Evolutionary conservation across 2,113 vertebrate species (phyloP).

Genomic region (Pimephales promelas): DNA sequence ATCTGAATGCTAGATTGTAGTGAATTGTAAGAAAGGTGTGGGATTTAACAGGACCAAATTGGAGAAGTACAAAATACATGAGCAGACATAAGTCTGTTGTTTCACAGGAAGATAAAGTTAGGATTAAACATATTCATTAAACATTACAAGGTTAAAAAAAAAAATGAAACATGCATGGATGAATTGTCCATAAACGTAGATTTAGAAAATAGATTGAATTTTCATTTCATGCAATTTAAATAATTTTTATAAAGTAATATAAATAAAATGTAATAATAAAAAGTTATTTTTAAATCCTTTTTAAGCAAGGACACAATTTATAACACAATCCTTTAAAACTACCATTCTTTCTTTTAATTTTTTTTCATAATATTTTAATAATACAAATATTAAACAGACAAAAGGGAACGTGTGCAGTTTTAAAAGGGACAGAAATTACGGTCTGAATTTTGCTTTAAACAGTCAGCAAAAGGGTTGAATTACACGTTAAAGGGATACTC

Average conservation of each 20-base stretch:
- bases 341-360: neutral
- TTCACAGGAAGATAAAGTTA: neutral
- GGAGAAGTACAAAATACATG: neutral
- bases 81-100: neutral
- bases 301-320: neutral
- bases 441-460: no score
- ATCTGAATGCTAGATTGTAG: neutral
- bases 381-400: neutral
- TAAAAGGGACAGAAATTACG: no score
- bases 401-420: neutral
- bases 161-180: neutral
- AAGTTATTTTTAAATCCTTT: no score
- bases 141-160: neutral
- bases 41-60: neutral
- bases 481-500: no score
- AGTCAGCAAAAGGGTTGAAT: no score
- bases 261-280: neutral
- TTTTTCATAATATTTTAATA: neutral
- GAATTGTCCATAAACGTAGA: neutral
- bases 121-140: no score
- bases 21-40: neutral
- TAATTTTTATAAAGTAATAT: neutral
- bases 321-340: neutral
- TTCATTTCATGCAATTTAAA: no score
- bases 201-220: neutral